Evolutionary conservation across 2,797 vertebrate species (phyloP).

Genomic region (Microhierax caerulescens): DNA sequence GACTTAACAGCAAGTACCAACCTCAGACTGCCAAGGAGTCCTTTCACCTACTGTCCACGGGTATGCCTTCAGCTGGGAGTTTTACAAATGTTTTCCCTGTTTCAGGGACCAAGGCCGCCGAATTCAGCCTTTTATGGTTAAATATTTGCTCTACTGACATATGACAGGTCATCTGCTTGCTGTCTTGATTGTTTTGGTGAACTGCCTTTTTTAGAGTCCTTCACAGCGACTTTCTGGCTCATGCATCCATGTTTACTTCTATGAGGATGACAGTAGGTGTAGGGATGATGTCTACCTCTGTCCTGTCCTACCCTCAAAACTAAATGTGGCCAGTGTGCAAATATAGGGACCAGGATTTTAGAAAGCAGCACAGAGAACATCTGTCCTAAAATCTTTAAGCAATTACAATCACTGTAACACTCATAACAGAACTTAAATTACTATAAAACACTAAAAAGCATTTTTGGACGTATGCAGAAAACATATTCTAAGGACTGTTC

Average conservation of each 20-base stretch:
- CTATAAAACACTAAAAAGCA: background rate
- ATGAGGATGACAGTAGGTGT: background rate
- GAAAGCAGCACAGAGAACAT: background rate
- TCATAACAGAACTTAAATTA: background rate
- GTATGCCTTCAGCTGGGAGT: background rate
- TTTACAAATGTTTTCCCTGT: background rate
- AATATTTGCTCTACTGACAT: background rate
- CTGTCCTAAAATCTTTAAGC: background rate
- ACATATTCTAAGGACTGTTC: background rate
- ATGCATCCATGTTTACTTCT: background rate
- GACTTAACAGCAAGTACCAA: background rate
- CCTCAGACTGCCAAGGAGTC: background rate
- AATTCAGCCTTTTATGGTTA: background rate
- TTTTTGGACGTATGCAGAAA: background rate
- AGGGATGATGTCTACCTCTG: background rate
- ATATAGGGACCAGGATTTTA: background rate
- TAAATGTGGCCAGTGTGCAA: background rate
- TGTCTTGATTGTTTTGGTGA: background rate
- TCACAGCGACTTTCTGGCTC: background rate
- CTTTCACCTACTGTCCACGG: fast-evolving
- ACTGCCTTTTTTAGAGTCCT: background rate
- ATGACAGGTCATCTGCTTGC: background rate
- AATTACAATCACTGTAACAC: background rate
- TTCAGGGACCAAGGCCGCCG: background rate
- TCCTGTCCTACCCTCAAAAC: background rate